Evolutionary conservation across 2,888 invertebrate species (phyloP).

Genomic region (Tryphoninae sp.): DNA sequence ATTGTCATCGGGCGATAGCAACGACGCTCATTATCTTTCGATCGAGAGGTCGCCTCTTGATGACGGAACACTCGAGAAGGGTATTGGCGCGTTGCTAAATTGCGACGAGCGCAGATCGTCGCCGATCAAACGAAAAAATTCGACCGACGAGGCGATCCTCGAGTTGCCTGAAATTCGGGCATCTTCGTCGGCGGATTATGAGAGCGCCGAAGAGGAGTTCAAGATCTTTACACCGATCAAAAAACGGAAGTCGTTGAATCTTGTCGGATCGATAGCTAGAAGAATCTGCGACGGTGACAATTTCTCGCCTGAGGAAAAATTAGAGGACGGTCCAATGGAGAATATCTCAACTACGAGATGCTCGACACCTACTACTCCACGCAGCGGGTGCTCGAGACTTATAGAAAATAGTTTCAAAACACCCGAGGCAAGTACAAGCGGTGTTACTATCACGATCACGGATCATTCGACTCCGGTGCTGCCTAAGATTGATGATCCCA

Average conservation of each 20-base stretch:
- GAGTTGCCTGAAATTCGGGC: constrained; percentile 26
- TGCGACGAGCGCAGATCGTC: constrained; percentile 41
- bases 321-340: background rate
- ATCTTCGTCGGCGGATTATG: constrained; percentile 57
- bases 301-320: constrained; percentile 14
- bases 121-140: constrained; percentile 63
- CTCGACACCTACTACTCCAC: constrained; percentile 50
- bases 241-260: constrained; percentile 67
- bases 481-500: constrained; percentile 40
- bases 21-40: constrained; percentile 43
- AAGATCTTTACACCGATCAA: constrained; percentile 77
- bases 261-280: constrained; percentile 35
- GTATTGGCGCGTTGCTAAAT: constrained; percentile 30
- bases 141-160: background rate
- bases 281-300: constrained; percentile 45
- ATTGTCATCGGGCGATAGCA: constrained; percentile 39
- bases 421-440: constrained; percentile 26
- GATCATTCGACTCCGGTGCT: constrained; percentile 35
- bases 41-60: constrained; percentile 29
- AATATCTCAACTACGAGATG: constrained; percentile 36
- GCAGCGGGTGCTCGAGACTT: background rate
- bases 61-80: constrained; percentile 24
- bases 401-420: constrained; percentile 25
- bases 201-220: constrained; percentile 71
- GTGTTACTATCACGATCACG: constrained; percentile 7